Evolutionary conservation across 2,113 vertebrate genomes (phyloP), one percentile per base, ranked within the genome.

Genomic region (Zosterops borbonicus): DNA sequence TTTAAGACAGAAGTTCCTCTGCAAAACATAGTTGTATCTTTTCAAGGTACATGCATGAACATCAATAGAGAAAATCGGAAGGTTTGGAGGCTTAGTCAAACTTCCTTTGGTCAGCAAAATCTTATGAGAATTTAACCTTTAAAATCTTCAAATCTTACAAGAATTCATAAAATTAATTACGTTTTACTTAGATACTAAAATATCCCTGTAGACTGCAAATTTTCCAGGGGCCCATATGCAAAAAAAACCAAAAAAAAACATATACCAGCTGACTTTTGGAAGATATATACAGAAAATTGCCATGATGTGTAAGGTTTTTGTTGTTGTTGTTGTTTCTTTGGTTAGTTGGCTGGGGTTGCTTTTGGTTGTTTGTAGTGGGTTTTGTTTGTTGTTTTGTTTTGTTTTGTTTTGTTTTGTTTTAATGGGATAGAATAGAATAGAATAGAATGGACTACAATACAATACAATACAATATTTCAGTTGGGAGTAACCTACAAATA

Each of bases 161-260:
- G 17, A 89, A 77, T 60, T 87, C 24, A 58, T 25, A 58, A 41
- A 28, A 63, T 70, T 49, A 70, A 67, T 70, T 74, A 35, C 12
- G 37, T 58, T 65, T 92, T 9, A 27, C 16, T 90, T 74, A n/a
- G 16, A 78, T 87, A 28, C 4, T 41, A 39, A 49, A 68, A 74
- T 73, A 65, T 69, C 11, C 24, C 11, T 14, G 3, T 53, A 37
- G 31, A 35, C 3, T 55, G 12, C 20, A 74, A 65, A 27, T 70
- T 58, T 64, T 74, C n/a, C 31, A 37, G 15, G 15, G 7, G 3
- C 1, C 1, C 18, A n/a, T 2, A 59, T 23, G 9, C 3, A 14
- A 53, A 80, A 49, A 39, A 39, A 39, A n/a, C n/a, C 10, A 39
- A 11, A 39, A 39, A 35, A 65, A 29, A 39, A 27, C 37, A 1